Evolutionary conservation across 1,140 invertebrate species (phyloP).

Genomic region (Drosophila teissieri): DNA sequence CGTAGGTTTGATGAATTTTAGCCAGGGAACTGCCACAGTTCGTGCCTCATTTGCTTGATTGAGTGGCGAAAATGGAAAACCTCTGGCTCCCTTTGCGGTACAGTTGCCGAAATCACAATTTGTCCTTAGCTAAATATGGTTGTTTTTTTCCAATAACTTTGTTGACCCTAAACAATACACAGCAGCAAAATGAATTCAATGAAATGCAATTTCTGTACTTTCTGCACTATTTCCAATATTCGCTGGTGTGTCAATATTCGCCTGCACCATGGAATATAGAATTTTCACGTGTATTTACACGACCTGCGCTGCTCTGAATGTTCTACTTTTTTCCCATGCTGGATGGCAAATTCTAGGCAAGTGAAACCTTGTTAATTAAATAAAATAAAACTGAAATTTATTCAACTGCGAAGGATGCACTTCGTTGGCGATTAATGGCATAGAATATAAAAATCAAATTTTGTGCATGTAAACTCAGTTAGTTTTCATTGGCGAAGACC

Average conservation of each 20-base stretch:
- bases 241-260: slow-evolving; percentile 25
- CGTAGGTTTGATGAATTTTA: slow-evolving; percentile 11
- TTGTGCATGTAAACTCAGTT: neutral
- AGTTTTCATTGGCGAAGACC: neutral
- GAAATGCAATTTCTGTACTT: slow-evolving; percentile 9
- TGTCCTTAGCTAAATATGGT: slow-evolving; percentile 5
- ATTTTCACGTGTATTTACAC: slow-evolving; percentile 42
- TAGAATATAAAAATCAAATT: slow-evolving; percentile 6
- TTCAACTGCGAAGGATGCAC: slow-evolving; percentile 2
- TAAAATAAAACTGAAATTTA: slow-evolving; percentile 41
- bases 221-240: slow-evolving; percentile 9
- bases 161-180: slow-evolving; percentile 19
- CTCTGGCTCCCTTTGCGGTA: neutral
- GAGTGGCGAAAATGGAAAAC: slow-evolving; percentile 47
- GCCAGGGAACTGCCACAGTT: slow-evolving; percentile 23
- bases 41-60: slow-evolving; percentile 65
- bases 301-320: slow-evolving; percentile 12
- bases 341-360: slow-evolving; percentile 24
- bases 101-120: slow-evolving; percentile 10
- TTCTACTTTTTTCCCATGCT: slow-evolving; percentile 31
- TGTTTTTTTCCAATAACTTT: slow-evolving; percentile 10
- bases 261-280: slow-evolving; percentile 15
- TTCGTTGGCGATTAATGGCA: slow-evolving; percentile 13
- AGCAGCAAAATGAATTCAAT: slow-evolving; percentile 25
- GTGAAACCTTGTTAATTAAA: slow-evolving; percentile 35